Evolutionary conservation across 2,888 invertebrate genomes (phyloP), one percentile per base, ranked within the genome.

Genomic region (Pteria penguin): DNA sequence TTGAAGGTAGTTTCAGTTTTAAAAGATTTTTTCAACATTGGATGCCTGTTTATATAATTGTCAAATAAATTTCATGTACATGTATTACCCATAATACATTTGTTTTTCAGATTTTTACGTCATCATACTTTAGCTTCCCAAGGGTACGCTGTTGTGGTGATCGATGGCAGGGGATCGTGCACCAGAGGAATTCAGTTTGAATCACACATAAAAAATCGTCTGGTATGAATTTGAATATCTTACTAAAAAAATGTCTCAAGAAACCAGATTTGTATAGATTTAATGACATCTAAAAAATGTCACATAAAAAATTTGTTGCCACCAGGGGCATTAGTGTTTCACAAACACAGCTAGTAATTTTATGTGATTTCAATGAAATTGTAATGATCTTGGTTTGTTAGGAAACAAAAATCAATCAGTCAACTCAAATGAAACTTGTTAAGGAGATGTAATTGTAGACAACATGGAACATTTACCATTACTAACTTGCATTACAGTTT

Each of bases 91-190:
- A 8, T 45, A 45, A 45, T 18, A 45, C 45, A 27, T 65, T 24
- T 65, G 8, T 72, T 58, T 81, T 80, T 29, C 93, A 95, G 98
- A 74, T 97, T 97, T 89, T 93, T 98, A 29, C 94, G 98, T 78
- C 96, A 98, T 95, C 97, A 98, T 88, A 97, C 98, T 95, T 93
- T 98, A 72, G 97, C 98, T 0, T 96, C 97, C 24, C 95, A 98
- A 82, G 99, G 99, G 0, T 99, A 98, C 93, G 97, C 97, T 91
- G 98, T 99, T 0, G 95, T 99, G 32, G 95, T 97, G 26, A 96
- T 99, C 29, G 99, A 99, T 93, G 97, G 98, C 0, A 94, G 99
- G 65, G 99, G 99, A 0, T 98, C 98, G 0, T 95, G 96, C 84
- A 97, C 98, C 92, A 94, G 99, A 61, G 99, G 99, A 18, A 93